Base-by-base conservation (phyloP, 1,140 invertebrate species). In the Galendromus occidentalis region DNA sequence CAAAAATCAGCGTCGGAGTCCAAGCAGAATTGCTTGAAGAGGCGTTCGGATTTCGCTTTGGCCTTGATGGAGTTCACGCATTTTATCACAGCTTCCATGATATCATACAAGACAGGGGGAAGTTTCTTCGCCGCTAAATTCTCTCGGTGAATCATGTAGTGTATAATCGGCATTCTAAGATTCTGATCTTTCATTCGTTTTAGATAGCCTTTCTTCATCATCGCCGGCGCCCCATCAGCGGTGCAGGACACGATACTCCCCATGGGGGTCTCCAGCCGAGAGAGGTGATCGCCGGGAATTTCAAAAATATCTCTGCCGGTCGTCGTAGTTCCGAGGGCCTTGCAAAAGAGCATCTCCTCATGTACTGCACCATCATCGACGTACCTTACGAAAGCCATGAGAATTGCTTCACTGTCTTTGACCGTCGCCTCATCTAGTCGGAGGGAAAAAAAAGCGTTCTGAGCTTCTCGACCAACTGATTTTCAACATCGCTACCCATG, bases 401-500 rank as follows among this genome's bases (percentile, higher is more conserved):
- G 65, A 67, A 71, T 25, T 18, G 65, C 64, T 55, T 71, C 66
- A 69, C 55, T 71, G 66, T 70, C 67, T 69, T 1, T 28, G 18
- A 67, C 12, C 39, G 64, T 44, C 25, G 66, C 44, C 68, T 71
- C 68, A 70, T 72, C 51, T 66, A 72, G 69, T 68, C 70, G 69
- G 64, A 70, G 29, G 63, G 65, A 68, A 55, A 68, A 68, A 44
- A 69, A 69, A 67, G 71, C 65, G 63, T n/a, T 70, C 71, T 67
- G 65, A 72, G 41, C 59, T 69, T 68, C 67, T 70, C 67, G 66
- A 68, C 59, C 69, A 70, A 64, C 69, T 71, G 69, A 12, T 30
- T 68, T 70, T 70, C 66, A 69, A 68, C 67, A 69, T 70, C 66
- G 59, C 65, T 64, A 55, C 66, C 67, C 70, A 69, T 71, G 68